phyloP scores from a whole-genome alignment of 2,888 invertebrate species.

The Tenthredo distinguenda region DNA sequence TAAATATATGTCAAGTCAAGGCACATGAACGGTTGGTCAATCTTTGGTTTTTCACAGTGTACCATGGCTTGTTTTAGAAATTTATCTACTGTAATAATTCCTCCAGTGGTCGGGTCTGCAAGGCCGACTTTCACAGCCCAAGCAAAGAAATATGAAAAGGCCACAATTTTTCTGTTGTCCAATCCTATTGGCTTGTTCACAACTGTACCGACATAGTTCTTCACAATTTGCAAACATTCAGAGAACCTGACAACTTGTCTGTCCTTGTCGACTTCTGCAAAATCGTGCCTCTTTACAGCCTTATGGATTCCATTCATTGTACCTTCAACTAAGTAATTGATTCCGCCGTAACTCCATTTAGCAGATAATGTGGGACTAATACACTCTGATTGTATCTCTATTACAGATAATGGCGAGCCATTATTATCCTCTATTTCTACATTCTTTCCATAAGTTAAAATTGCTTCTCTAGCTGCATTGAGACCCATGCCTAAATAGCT shows the following conservation, averaged over 20 bases:
- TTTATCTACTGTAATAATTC: conserved; percentile 84
- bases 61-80: conserved; percentile 84
- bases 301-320: conserved; percentile 70
- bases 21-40: conserved; percentile 94
- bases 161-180: conserved; percentile 84
- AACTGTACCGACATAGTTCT: conserved; percentile 80
- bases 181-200: conserved; percentile 82
- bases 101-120: conserved; percentile 85
- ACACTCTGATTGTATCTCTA: conserved; percentile 82
- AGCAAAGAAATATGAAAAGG: conserved; percentile 98
- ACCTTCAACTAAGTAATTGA: conserved; percentile 86
- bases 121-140: conserved; percentile 87
- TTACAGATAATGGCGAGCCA: conserved; percentile 78
- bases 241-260: conserved; percentile 84
- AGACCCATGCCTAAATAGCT: conserved; percentile 96
- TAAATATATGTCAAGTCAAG: conserved; percentile 94
- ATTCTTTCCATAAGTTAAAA: conserved; percentile 81
- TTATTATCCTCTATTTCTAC: conserved; percentile 44
- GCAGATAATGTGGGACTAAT: conserved; percentile 89
- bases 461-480: conserved; percentile 91
- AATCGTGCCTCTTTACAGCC: conserved; percentile 69
- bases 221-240: conserved; percentile 81
- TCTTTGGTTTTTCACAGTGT: conserved; percentile 87
- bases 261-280: conserved; percentile 79
- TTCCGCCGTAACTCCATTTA: conserved; percentile 88